Conservation (phyloP, 2,888 invertebrate species). For the Meiosimyza decipiens region DNA sequence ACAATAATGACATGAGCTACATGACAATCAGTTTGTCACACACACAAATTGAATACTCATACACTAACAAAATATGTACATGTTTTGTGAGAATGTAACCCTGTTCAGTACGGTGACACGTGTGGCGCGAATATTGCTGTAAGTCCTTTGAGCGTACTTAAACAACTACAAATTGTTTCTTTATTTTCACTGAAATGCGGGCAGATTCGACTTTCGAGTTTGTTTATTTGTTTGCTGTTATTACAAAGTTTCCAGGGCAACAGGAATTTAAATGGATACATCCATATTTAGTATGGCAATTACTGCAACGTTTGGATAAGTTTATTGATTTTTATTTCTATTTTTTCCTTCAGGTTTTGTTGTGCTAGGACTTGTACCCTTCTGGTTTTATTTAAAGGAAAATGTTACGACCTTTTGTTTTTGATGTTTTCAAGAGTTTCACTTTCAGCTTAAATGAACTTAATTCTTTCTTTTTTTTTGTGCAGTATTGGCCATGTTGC, state of each 20-base stretch:
- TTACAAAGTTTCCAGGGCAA: constrained; percentile 19
- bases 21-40: background rate
- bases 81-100: no score
- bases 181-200: background rate
- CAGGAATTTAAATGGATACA: background rate
- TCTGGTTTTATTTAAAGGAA: background rate
- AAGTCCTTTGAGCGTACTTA: constrained; percentile 18
- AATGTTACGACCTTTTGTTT: no score
- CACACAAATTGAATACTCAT: constrained; percentile 3
- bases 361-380: background rate
- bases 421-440: no score
- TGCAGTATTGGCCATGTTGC: background rate
- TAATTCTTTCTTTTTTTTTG: background rate
- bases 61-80: background rate
- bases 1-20: background rate
- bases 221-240: constrained; percentile 15
- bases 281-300: background rate
- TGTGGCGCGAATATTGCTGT: no score
- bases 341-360: background rate
- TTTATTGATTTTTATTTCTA: background rate
- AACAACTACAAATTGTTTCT: constrained; percentile 19
- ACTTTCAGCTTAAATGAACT: no score
- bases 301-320: background rate
- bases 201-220: background rate
- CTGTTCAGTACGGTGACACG: no score